Percentiles rank a stretch among this genome's conserved stretches.
phyloP scores from a whole-genome alignment of 2,888 invertebrate species.

The Mylabris sibirica region DNA sequence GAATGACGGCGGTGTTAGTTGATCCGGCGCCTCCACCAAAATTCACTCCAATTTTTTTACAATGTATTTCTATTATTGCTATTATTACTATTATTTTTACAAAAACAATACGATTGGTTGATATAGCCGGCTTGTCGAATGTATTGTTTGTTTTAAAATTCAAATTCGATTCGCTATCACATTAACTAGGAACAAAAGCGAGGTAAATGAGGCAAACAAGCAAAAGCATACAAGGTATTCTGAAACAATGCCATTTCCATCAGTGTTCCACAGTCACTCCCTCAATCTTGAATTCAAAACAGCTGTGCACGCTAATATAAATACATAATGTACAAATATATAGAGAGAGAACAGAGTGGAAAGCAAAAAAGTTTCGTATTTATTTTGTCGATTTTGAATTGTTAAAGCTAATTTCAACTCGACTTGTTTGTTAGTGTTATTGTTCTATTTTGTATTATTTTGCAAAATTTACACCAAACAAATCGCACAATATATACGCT shows the following conservation, averaged over 20 bases:
- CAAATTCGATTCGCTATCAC: slow-evolving; percentile 35
- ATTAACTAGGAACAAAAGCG: slow-evolving; percentile 38
- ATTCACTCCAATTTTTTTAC: background rate
- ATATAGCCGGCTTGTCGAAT: background rate
- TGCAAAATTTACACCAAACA: background rate
- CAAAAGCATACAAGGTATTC: slow-evolving; percentile 32
- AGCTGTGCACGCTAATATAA: slow-evolving; percentile 32
- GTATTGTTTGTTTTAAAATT: slow-evolving; percentile 12
- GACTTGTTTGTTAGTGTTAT: slow-evolving; percentile 22
- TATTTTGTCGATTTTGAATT: slow-evolving; percentile 29
- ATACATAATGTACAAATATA: slow-evolving; percentile 31
- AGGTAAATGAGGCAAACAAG: slow-evolving; percentile 39
- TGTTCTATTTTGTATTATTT: background rate
- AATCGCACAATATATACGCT: too few species aligned
- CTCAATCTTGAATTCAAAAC: slow-evolving; percentile 44
- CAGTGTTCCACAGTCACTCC: slow-evolving; percentile 38
- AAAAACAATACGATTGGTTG: background rate
- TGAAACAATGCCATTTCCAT: slow-evolving; percentile 44
- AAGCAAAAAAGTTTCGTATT: background rate
- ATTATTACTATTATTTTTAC: background rate
- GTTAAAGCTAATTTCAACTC: slow-evolving; percentile 27
- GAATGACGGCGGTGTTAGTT: background rate
- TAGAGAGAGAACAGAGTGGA: background rate
- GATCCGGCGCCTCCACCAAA: slow-evolving; percentile 10
- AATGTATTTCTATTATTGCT: background rate